phyloP scores from a whole-genome alignment of 1,140 invertebrate species.

The Lutraria rhynchaena region DNA sequence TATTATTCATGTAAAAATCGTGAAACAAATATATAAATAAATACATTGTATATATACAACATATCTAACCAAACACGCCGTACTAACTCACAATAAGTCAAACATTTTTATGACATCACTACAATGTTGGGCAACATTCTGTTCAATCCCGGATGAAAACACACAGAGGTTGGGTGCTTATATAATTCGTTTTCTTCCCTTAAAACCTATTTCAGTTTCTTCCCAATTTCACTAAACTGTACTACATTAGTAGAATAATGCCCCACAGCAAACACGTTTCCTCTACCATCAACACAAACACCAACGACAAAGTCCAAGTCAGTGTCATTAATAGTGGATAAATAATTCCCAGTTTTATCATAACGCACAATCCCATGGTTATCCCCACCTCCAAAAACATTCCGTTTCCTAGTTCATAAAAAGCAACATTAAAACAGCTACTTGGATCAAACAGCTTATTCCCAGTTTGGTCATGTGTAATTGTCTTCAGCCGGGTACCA shows the following conservation, averaged over 20 bases:
- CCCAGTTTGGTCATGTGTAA: not conserved
- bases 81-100: too few relatives aligned
- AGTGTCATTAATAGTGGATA: not conserved
- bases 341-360: not conserved
- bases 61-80: too few relatives aligned
- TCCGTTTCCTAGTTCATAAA: not conserved
- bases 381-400: not conserved
- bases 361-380: conserved; percentile 6
- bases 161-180: not conserved
- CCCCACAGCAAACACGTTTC: conserved; percentile 10
- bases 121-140: not conserved
- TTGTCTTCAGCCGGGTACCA: not conserved
- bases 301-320: not conserved
- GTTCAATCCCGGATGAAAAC: not conserved
- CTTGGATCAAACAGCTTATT: not conserved
- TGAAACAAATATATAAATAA: too few relatives aligned
- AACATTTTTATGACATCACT: too few relatives aligned
- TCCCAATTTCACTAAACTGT: conserved; percentile 16
- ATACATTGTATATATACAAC: too few relatives aligned
- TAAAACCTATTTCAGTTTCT: not conserved
- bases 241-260: conserved; percentile 4
- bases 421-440: not conserved
- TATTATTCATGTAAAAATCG: too few relatives aligned
- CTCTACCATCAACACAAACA: conserved; percentile 8
- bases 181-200: not conserved